Base-by-base conservation (phyloP, 1,140 invertebrate genomes). In the Zaprionus ghesquierei region DNA sequence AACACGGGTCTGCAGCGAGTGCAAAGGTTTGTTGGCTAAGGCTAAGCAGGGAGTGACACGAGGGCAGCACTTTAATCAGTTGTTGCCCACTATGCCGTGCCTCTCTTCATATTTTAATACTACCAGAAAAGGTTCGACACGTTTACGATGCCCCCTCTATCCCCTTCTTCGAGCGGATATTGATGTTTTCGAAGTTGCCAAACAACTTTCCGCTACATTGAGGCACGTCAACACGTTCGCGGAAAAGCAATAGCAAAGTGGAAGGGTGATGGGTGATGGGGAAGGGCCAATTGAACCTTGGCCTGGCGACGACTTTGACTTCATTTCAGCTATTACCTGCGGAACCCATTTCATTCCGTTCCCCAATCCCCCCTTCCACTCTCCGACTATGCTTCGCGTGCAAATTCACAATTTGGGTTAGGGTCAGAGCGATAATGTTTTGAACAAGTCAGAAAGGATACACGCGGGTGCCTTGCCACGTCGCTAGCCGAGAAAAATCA, bases 341-440 rank as follows among this genome's bases (percentile, higher is more conserved):
- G 31, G 15, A 41, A 41, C 35, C 35, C 35, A 41, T 15, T 41
- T 41, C 35, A 15, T 2, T 2, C 35, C 15, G 35, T n/a, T n/a
- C 6, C 66, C 49, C 64, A 27, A 29, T 29, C 29, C 29, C 15
- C 33, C 27, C n/a, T 18, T 18, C 3, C 15, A 4, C 35, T 49
- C 29, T 55, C 10, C 25, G 41, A 13, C 29, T 33, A 29, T 55
- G 82, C 50, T 90, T 90, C 71, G 87, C 87, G 82, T 90, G 87
- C 73, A 66, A 77, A 74, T 70, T 75, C 60, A 69, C 89, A 89
- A 90, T 90, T 90, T 89, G 77, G 87, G 87, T 90, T 90, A 89
- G 89, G 87, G 87, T 90, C 87, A 90, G 56, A 85, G 64, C 87
- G 87, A 90, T 90, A 90, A 90, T 75, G 73, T 79, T n/a, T n/a